phyloP scores from a whole-genome alignment of 2,888 invertebrate species.

The Tupiocoris notatus region DNA sequence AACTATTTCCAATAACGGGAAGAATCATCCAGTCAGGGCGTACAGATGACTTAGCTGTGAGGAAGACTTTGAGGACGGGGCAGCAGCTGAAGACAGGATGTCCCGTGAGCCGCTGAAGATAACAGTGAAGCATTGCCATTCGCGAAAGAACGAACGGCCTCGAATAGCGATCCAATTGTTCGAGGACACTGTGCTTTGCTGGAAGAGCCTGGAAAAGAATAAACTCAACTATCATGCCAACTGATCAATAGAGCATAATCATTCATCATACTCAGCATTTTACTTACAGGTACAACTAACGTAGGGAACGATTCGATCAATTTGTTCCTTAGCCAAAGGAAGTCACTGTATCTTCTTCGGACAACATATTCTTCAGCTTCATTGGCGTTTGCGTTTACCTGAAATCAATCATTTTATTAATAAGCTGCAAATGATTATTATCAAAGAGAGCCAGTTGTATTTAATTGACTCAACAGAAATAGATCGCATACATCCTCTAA shows the following conservation, averaged over 20 bases:
- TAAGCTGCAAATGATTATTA: too few relatives aligned
- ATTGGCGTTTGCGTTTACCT: slow-evolving; percentile 63
- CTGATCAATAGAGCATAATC: too few relatives aligned
- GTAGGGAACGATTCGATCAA: slow-evolving; percentile 65
- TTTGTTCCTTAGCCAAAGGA: slow-evolving; percentile 67
- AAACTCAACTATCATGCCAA: too few relatives aligned
- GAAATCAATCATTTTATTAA: too few relatives aligned
- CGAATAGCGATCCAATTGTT: slow-evolving; percentile 68
- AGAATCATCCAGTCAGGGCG: too few relatives aligned
- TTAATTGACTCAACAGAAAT: too few relatives aligned
- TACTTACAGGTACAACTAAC: slow-evolving; percentile 66
- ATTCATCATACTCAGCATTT: neutral
- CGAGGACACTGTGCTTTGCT: slow-evolving; percentile 66
- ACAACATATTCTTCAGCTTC: slow-evolving; percentile 63
- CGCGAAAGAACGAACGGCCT: slow-evolving; percentile 67
- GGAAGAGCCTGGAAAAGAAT: slow-evolving; percentile 63
- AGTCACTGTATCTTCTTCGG: slow-evolving; percentile 69
- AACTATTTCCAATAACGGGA: too few relatives aligned
- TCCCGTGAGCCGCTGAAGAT: slow-evolving; percentile 64
- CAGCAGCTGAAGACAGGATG: slow-evolving; percentile 70
- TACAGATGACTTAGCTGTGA: slow-evolving; percentile 65
- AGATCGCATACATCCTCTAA: too few relatives aligned
- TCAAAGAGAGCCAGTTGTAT: too few relatives aligned
- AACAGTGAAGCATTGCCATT: slow-evolving; percentile 66
- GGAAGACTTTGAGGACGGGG: slow-evolving; percentile 63